These are phyloP conservation scores for Hylia prasina DNA, from an alignment of 2,113 vertebrate genomes.

Conservation along the genomic window DNA sequence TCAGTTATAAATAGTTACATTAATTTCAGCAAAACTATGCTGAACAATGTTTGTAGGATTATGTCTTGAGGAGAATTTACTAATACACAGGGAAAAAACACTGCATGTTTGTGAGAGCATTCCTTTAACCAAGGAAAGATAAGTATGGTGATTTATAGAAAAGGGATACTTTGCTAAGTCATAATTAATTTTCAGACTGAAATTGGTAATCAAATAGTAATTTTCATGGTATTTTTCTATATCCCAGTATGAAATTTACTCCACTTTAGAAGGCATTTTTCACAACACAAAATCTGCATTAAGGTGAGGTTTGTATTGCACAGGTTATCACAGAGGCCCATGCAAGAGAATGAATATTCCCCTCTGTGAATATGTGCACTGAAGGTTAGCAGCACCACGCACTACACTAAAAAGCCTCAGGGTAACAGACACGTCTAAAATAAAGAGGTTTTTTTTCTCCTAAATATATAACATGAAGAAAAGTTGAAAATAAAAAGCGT, in stretches of 20 bases:
- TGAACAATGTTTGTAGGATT: background rate
- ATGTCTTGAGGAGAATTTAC: background rate
- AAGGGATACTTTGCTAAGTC: background rate
- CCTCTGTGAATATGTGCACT: background rate
- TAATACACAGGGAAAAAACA: background rate
- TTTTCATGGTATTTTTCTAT: background rate
- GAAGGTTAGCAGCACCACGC: background rate
- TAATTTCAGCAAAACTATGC: background rate
- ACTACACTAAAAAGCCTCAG: background rate
- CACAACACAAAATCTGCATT: background rate
- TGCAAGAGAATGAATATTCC: background rate
- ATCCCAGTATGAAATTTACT: background rate
- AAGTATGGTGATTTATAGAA: background rate
- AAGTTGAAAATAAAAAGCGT: background rate
- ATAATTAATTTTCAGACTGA: background rate
- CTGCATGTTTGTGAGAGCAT: background rate
- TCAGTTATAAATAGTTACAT: background rate
- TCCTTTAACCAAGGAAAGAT: background rate
- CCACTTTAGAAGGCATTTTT: background rate
- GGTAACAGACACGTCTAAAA: background rate
- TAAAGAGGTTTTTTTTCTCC: background rate
- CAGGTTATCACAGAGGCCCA: background rate
- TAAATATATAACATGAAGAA: background rate
- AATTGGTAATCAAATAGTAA: background rate
- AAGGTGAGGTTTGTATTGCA: background rate